Evolutionary conservation across 2,888 invertebrate genomes (phyloP).

Genomic region (Philereme transversata): DNA sequence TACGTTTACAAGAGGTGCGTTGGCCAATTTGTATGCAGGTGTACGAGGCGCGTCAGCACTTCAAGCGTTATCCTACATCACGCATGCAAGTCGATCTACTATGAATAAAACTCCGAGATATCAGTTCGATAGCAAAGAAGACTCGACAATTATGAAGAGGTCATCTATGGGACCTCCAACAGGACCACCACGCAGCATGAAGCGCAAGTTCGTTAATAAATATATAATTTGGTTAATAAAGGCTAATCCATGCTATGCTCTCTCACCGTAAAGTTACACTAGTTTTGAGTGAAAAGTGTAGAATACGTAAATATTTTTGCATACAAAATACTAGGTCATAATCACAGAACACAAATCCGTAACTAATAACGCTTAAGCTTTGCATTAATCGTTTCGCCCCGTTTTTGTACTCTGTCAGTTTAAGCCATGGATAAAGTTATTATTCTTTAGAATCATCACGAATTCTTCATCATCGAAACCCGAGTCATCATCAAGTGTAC

Average conservation of each 20-base stretch:
- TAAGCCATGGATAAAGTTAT: background rate
- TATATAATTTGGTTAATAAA: no score
- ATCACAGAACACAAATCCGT: no score
- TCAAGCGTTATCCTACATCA: conserved; percentile 46
- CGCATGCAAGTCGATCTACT: conserved; percentile 42
- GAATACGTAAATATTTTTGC: no score
- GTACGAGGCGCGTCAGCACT: conserved; percentile 58
- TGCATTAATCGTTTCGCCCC: no score
- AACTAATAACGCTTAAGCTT: no score
- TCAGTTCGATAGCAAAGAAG: conserved; percentile 55
- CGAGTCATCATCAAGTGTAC: conserved; percentile 62
- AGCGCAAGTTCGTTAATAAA: conserved; percentile 58
- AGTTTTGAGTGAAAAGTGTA: no score
- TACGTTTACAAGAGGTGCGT: no score
- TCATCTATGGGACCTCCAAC: conserved; percentile 71
- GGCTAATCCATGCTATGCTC: no score
- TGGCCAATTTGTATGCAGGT: conserved; percentile 45
- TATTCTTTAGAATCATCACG: conserved; percentile 41
- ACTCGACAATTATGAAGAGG: conserved; percentile 43
- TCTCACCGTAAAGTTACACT: no score
- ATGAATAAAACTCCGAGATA: conserved; percentile 61
- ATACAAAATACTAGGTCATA: no score
- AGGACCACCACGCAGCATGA: conserved; percentile 57
- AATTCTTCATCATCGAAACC: conserved; percentile 64
- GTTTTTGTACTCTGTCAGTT: no score